These are phyloP conservation scores for Strigops habroptila DNA, from an alignment of 2,113 vertebrate species.

Conservation along the genomic window DNA sequence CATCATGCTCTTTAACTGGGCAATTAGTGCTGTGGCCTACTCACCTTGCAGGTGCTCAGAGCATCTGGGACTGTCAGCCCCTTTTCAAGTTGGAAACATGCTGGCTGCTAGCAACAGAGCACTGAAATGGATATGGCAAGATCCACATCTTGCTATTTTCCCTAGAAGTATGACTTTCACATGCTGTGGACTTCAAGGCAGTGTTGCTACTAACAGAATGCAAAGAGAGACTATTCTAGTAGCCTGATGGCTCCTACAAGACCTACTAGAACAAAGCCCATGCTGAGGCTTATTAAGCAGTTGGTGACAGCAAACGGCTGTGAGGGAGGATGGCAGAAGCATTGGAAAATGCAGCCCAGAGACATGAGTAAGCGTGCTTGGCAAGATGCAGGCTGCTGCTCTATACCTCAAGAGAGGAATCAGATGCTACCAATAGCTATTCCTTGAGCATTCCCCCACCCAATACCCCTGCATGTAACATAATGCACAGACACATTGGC, in stretches of 20 bases:
- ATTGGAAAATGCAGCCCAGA: background rate
- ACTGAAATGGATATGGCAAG: background rate
- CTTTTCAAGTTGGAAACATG: background rate
- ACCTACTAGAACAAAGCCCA: background rate
- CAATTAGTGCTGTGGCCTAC: background rate
- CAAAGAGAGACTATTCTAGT: background rate
- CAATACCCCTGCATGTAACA: background rate
- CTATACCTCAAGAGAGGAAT: background rate
- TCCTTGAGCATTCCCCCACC: background rate
- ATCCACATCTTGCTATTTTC: background rate
- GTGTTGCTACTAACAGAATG: fast-evolving
- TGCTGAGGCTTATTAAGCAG: background rate
- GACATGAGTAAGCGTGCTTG: background rate
- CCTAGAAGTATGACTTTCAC: fast-evolving
- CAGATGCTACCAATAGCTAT: background rate
- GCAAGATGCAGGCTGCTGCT: background rate
- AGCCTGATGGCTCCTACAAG: background rate
- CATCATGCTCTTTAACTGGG: background rate
- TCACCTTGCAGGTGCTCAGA: background rate
- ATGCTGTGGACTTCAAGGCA: fast-evolving
- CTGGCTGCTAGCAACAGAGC: background rate
- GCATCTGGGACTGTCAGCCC: background rate
- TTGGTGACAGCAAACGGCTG: conserved; percentile 19
- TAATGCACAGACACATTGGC: background rate
- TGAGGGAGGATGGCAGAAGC: background rate